Evolutionary conservation across 1,140 invertebrate species (phyloP).

Genomic region (Adoxophyes honmai): DNA sequence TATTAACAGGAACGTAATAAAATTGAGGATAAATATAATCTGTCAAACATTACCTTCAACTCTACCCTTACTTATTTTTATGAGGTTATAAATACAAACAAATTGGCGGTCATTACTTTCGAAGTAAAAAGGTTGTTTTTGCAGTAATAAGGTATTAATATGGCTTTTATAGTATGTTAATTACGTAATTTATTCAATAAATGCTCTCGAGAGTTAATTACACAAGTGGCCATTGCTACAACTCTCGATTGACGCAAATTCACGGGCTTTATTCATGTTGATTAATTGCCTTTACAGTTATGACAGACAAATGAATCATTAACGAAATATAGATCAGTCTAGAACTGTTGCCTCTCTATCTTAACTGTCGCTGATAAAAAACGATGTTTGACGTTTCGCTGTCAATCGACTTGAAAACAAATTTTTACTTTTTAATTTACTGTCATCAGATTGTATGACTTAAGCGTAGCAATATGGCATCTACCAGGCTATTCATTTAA

Average conservation of each 20-base stretch:
- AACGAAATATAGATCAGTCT: too few relatives aligned
- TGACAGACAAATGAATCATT: too few relatives aligned
- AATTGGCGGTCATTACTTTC: conserved; percentile 8
- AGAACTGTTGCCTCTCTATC: too few relatives aligned
- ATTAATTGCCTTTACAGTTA: not conserved
- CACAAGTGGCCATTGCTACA: not conserved
- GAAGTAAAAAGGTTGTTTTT: not conserved
- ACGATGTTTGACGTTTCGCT: too few relatives aligned
- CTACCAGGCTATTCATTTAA: too few relatives aligned
- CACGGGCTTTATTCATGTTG: not conserved
- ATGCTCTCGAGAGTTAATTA: not conserved
- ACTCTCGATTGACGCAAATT: conserved; percentile 7
- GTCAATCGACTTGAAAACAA: too few relatives aligned
- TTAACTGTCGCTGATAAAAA: too few relatives aligned
- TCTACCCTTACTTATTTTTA: not conserved
- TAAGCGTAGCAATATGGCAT: too few relatives aligned
- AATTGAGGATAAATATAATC: too few relatives aligned
- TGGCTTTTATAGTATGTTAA: not conserved
- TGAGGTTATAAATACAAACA: conserved; percentile 7
- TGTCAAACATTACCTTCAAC: not conserved
- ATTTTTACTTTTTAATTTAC: too few relatives aligned
- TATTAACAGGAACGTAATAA: too few relatives aligned
- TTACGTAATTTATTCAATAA: not conserved
- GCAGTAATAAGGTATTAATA: not conserved
- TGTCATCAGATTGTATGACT: too few relatives aligned